Evolutionary conservation across 2,113 vertebrate species (phyloP).

Genomic region (Pleuronectes platessa): DNA sequence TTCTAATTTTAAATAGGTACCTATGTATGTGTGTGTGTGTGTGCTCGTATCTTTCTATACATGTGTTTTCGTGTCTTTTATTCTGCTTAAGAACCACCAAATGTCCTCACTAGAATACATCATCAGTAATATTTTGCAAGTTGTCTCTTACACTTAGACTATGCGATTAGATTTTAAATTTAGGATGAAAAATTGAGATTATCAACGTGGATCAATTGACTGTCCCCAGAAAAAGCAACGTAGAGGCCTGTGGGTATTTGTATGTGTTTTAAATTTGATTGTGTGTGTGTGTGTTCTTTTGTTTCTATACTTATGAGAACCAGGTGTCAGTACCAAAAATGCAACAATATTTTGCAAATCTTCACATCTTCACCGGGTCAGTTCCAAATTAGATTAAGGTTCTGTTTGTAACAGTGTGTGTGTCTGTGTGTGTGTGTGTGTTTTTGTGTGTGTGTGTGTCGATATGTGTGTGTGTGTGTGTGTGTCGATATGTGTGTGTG

Average conservation of each 20-base stretch:
- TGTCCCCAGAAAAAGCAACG: not conserved
- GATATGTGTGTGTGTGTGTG: not conserved
- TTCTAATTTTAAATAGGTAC: not conserved
- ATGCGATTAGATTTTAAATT: no score
- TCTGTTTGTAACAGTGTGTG: not conserved
- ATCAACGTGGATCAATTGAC: not conserved
- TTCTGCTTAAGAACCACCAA: no score
- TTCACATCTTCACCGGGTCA: constrained; percentile 1
- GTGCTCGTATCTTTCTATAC: not conserved
- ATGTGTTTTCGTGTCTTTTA: no score
- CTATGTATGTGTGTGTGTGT: not conserved
- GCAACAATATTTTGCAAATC: not conserved
- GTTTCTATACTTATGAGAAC: constrained; percentile 1
- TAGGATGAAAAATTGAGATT: not conserved
- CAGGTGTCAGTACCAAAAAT: not conserved
- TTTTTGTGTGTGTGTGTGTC: no score
- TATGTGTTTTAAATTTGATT: not conserved
- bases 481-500: not conserved
- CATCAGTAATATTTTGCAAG: not conserved
- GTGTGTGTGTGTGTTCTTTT: not conserved
- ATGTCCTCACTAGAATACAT: not conserved
- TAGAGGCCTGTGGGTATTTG: not conserved
- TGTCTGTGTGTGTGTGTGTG: not conserved
- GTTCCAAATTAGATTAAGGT: not conserved
- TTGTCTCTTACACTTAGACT: no score